Evolutionary conservation across 37 sponge, comb jelly and placozoan genomes (phyloP).

Genomic region (Beroe forskalii): DNA sequence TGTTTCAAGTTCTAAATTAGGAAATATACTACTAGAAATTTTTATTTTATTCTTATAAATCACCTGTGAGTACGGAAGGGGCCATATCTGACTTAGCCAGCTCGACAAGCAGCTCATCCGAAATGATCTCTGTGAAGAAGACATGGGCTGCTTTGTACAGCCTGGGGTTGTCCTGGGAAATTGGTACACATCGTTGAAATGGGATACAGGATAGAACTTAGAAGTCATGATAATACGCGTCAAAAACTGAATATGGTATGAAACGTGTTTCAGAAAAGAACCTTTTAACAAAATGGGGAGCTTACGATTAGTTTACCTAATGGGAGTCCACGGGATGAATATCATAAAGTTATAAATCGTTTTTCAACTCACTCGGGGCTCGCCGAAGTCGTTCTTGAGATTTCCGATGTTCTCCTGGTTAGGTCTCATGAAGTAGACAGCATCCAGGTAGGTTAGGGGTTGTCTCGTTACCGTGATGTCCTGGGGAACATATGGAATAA

Average conservation of each 20-base stretch:
- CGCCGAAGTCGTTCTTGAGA: constrained; percentile 29
- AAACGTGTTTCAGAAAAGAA: too few relatives aligned
- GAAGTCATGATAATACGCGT: too few relatives aligned
- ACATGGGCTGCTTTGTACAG: constrained; percentile 22
- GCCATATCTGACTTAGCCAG: constrained; percentile 7
- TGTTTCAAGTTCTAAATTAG: too few relatives aligned
- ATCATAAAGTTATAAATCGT: too few relatives aligned
- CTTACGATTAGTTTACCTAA: too few relatives aligned
- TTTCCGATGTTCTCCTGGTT: background rate
- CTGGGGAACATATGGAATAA: background rate
- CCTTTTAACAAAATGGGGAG: too few relatives aligned
- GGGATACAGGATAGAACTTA: too few relatives aligned
- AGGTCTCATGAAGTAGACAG: constrained; percentile 48
- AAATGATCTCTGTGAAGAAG: constrained; percentile 37
- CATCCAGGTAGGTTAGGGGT: constrained; percentile 41
- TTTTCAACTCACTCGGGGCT: background rate
- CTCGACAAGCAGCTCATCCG: constrained; percentile 13
- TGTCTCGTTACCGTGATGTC: background rate
- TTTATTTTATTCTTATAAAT: background rate
- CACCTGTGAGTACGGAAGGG: constrained; percentile 25
- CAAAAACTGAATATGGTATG: too few relatives aligned
- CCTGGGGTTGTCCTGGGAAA: constrained; percentile 13
- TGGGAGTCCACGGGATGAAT: too few relatives aligned
- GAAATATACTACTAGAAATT: too few relatives aligned
- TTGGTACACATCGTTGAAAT: too few relatives aligned